Evolutionary conservation across 1,140 invertebrate genomes (phyloP).

Genomic region (Neodiprion virginianus): DNA sequence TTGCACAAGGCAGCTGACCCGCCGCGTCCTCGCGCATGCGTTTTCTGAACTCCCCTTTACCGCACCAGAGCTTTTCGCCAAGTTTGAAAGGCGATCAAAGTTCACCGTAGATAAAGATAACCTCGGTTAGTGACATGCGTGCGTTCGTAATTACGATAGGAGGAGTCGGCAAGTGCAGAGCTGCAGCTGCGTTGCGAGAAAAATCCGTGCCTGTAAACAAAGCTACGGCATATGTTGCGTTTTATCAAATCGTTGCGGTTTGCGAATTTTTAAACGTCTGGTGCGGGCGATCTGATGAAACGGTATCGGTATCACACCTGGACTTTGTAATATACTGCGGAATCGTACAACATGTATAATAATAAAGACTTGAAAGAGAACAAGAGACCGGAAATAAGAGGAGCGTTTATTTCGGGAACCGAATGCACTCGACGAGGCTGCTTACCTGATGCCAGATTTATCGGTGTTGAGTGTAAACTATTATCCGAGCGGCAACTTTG

Average conservation of each 20-base stretch:
- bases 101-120: slow-evolving; percentile 1
- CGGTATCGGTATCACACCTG: too few relatives aligned
- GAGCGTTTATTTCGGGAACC: not conserved
- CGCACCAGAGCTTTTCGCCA: not conserved
- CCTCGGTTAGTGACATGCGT: not conserved
- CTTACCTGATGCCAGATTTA: not conserved
- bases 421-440: not conserved
- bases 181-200: not conserved
- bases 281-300: too few relatives aligned
- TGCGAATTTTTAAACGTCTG: too few relatives aligned
- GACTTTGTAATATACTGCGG: too few relatives aligned
- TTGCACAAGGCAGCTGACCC: not conserved
- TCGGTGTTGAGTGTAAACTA: not conserved
- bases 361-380: too few relatives aligned
- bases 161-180: too few relatives aligned
- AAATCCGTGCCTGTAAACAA: too few relatives aligned
- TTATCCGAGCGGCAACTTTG: not conserved
- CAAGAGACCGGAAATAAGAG: not conserved
- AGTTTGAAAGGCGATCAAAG: not conserved
- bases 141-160: too few relatives aligned
- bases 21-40: not conserved
- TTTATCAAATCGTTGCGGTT: too few relatives aligned
- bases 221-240: too few relatives aligned
- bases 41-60: not conserved
- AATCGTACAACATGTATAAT: too few relatives aligned